Evolutionary conservation across 2,113 vertebrate genomes (phyloP).

Genomic region (Gobiocypris rarus): DNA sequence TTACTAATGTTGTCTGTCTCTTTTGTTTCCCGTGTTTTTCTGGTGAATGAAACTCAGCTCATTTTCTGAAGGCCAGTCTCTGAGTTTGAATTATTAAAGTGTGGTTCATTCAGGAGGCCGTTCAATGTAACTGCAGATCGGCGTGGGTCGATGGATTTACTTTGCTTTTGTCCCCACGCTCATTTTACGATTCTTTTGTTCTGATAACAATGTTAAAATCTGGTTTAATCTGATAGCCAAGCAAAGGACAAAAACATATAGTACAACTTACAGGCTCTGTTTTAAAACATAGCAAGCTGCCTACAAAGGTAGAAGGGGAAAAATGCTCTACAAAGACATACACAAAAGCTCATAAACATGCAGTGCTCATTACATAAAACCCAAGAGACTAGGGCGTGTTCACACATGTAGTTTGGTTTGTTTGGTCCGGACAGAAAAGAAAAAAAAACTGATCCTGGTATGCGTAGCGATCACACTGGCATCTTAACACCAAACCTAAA

Average conservation of each 20-base stretch:
- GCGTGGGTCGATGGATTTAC: neutral
- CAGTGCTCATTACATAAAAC: no score
- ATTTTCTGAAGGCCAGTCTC: constrained; percentile 55
- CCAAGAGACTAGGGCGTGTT: no score
- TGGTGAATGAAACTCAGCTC: constrained; percentile 59
- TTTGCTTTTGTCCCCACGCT: constrained; percentile 32
- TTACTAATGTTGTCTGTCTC: constrained; percentile 44
- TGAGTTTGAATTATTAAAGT: constrained; percentile 70
- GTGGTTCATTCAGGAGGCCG: constrained; percentile 62
- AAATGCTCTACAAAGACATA: no score
- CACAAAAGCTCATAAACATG: no score
- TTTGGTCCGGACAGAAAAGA: no score
- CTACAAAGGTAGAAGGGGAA: no score
- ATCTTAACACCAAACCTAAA: no score
- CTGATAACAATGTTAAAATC: constrained; percentile 3
- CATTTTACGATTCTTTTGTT: constrained; percentile 53
- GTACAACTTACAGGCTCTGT: no score
- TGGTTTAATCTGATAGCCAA: constrained; percentile 26
- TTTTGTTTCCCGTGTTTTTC: constrained; percentile 53
- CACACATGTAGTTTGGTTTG: no score
- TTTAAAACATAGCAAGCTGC: no score
- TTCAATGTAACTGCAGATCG: constrained; percentile 58
- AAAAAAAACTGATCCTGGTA: no score
- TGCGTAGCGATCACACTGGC: no score
- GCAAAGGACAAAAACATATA: neutral